A percentile compares a stretch with the other conserved stretches of the same genome.
Evolutionary conservation across 2,113 vertebrate species (phyloP).

Genomic region (Anhinga rufa): DNA sequence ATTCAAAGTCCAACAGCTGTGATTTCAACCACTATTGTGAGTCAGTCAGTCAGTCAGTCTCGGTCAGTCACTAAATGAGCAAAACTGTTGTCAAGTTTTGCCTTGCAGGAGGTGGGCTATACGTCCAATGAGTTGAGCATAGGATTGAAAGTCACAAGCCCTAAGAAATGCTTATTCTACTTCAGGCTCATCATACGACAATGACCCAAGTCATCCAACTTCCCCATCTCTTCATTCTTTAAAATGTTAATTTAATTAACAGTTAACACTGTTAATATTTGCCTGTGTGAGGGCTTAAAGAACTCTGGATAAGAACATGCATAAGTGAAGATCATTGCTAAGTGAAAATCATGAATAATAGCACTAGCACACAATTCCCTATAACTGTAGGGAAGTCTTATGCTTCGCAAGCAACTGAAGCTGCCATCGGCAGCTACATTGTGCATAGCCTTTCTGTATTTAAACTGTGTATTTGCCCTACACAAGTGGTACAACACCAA

Average conservation of each 20-base stretch:
- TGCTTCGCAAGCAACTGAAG: not conserved
- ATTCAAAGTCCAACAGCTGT: not conserved
- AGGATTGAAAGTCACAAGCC: slow-evolving; percentile 17
- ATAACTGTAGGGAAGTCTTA: not conserved
- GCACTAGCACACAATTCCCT: not conserved
- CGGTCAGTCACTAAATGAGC: not conserved
- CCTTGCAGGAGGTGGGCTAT: not conserved
- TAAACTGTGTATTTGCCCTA: not conserved
- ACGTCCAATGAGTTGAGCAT: not conserved
- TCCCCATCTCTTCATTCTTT: not conserved
- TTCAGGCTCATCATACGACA: slow-evolving; percentile 26
- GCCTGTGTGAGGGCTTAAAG: not conserved
- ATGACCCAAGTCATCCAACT: not conserved
- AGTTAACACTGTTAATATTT: not conserved
- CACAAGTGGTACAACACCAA: not conserved
- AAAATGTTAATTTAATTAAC: not conserved
- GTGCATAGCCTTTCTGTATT: not conserved
- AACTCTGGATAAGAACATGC: not conserved
- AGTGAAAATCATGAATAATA: not conserved
- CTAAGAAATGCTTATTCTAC: not conserved
- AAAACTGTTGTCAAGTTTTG: not conserved
- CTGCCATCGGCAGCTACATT: not conserved
- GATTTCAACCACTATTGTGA: not conserved
- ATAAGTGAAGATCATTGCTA: not conserved
- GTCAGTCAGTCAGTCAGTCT: not conserved